Evolutionary conservation across 2,113 vertebrate species (phyloP).

Genomic region (Epinephelus moara): DNA sequence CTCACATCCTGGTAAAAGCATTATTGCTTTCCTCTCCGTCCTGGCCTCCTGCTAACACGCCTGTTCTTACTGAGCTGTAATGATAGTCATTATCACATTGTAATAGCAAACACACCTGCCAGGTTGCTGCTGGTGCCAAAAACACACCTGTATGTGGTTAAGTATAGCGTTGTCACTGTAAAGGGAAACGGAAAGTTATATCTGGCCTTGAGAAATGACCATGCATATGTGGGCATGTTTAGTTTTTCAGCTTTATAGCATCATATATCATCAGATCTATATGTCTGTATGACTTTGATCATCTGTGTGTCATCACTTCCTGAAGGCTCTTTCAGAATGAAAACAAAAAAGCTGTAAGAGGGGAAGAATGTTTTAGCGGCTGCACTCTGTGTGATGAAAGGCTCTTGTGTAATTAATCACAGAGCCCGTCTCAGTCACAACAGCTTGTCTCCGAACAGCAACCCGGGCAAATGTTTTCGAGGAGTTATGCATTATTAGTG

Average conservation of each 20-base stretch:
- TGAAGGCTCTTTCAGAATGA: background rate
- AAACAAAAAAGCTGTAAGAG: background rate
- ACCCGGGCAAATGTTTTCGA: constrained; percentile 10
- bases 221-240: constrained; percentile 23
- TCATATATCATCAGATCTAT: constrained; percentile 44
- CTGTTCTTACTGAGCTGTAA: constrained; percentile 69
- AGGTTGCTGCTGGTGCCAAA: constrained; percentile 59
- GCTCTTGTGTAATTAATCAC: constrained; percentile 36
- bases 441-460: constrained; percentile 30
- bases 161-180: constrained; percentile 57
- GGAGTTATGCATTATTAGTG: constrained; percentile 42
- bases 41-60: constrained; percentile 45
- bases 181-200: constrained; percentile 65
- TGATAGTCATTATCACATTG: constrained; percentile 77
- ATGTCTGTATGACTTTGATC: background rate
- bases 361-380: constrained; percentile 8
- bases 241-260: constrained; percentile 33
- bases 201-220: constrained; percentile 37
- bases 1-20: constrained; percentile 58
- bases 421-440: constrained; percentile 23
- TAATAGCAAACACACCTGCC: constrained; percentile 75
- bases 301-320: constrained; percentile 31
- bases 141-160: constrained; percentile 77
- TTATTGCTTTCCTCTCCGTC: constrained; percentile 51
- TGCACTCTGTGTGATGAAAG: constrained; percentile 10